Base-by-base conservation (phyloP, 2,113 vertebrate genomes). In the Siniperca knerii region DNA sequence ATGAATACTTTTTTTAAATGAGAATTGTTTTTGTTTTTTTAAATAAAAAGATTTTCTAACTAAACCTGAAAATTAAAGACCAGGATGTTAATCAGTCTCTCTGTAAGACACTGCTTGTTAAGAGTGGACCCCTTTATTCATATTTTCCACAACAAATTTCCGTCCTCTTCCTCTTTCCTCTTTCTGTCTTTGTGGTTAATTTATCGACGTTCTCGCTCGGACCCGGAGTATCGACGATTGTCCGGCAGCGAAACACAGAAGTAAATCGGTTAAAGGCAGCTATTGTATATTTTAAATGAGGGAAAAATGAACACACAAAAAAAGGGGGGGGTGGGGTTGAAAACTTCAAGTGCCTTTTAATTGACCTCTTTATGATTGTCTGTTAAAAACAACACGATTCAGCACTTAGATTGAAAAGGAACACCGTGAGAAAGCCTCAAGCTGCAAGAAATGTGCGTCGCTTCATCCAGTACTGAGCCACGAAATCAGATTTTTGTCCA, bases 251-350 rank as follows among this genome's bases (percentile, higher is more conserved):
- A 77, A 74, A 85, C 75, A 60, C 86, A 83, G 88, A 91, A 91
- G 87, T 89, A 83, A 88, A 82, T 78, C 20, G 58, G 35, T 81
- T 72, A 87, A 81, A 85, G 92, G 89, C 90, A 91, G 92, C 90
- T 91, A 92, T 76, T 89, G 84, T 90, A 68, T 80, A 72, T 85
- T 83, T 82, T 54, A 88, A 83, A 86, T 8, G 58, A 79, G 76
- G 81, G 29, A 54, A 71, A 44, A 33, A 21, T 3, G 2, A 72
- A 42, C 58, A 50, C 46, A 72, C 54, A 1, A 40, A 29, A 72
- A 46, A 7, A 16, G 6, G n/a, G 67, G 67, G 29, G 29, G 29
- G n/a, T n/a, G n/a, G 29, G 29, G 29, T 29, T 23, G 60, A 2
- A 52, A 61, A 67, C 58, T 54, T 70, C 4, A 84, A 75, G 81